Evolutionary conservation across 2,797 vertebrate species (phyloP).

Genomic region (Diplodus sargus): DNA sequence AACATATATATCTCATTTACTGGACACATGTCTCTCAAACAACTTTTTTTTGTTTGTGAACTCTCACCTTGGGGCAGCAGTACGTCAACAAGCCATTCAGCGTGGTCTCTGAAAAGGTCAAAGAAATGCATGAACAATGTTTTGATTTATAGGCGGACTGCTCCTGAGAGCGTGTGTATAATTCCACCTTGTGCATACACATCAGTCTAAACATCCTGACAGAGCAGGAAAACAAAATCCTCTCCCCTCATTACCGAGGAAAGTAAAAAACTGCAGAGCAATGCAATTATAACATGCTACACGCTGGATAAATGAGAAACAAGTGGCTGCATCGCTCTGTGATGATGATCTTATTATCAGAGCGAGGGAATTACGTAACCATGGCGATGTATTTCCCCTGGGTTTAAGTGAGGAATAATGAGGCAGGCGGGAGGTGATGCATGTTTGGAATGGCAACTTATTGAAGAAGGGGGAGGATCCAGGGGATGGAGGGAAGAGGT

Average conservation of each 20-base stretch:
- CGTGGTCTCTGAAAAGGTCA: slow-evolving; percentile 90
- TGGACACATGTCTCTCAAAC: slow-evolving; percentile 8
- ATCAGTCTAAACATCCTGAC: background rate
- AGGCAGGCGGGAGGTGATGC: slow-evolving; percentile 58
- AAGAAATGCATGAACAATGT: slow-evolving; percentile 54
- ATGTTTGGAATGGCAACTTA: slow-evolving; percentile 54
- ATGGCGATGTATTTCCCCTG: slow-evolving; percentile 71
- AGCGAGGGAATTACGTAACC: slow-evolving; percentile 76
- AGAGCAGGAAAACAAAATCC: slow-evolving; percentile 10
- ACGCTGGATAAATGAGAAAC: slow-evolving; percentile 50
- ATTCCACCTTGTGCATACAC: background rate
- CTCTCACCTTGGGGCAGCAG: slow-evolving; percentile 98
- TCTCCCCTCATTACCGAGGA: slow-evolving; percentile 13
- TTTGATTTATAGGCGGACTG: slow-evolving; percentile 22
- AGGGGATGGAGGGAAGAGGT: slow-evolving; percentile 14
- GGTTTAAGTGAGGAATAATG: slow-evolving; percentile 68
- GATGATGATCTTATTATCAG: slow-evolving; percentile 77
- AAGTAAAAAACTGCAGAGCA: slow-evolving; percentile 24
- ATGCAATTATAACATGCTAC: slow-evolving; percentile 37
- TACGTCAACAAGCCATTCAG: slow-evolving; percentile 98
- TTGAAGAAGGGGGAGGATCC: slow-evolving; percentile 29
- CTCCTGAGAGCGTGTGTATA: slow-evolving; percentile 1
- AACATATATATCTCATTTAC: slow-evolving; percentile 8
- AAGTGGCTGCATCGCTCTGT: slow-evolving; percentile 66
- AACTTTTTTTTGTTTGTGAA: slow-evolving; percentile 45